Evolutionary conservation across 2,888 invertebrate genomes (phyloP), one percentile per base, ranked within the genome.

Genomic region (Himalopsyche japonica): DNA sequence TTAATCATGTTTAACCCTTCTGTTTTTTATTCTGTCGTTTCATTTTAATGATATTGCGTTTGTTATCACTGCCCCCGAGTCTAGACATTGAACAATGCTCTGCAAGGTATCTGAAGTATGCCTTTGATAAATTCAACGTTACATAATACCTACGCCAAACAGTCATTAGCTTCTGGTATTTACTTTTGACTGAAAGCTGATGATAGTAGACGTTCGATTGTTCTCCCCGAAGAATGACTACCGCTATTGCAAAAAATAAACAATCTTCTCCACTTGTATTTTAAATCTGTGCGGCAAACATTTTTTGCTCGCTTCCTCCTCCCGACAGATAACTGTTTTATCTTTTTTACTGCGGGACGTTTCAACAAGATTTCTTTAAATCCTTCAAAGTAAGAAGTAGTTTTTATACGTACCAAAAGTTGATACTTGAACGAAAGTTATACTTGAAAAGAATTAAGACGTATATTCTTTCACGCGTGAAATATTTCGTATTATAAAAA

Each of bases 91-190:
- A 57, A 57, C 57, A 57, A 57, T 57, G 57, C 57, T 79, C 79
- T 43, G 37, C 37, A 12, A 79, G 79, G 24, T 20, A 37, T 79
- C 79, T 79, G 8, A 20, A 57, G 57, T 57, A 57, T 57, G 57
- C 57, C 57, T 57, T 57, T 57, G 57, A 57, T 57, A 57, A 57
- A 57, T 57, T 43, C 83, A 30, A 47, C 79, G 83, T 80, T 57
- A 64, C 79, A 48, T 83, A 83, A 80, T 79, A 47, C 79, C 32
- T 57, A 79, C 47, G 47, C 80, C 79, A 80, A 80, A 83, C 83
- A 79, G 76, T 83, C 83, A 83, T 83, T 82, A 83, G 83, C 83
- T 32, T 30, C 57, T 64, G 64, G 27, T 80, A 79, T 78, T 83
- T 80, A 79, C 64, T 80, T 83, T 80, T 80, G 83, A 79, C 70